phyloP scores from a whole-genome alignment of 2,888 invertebrate species.

The Drosophila fulvimacula region DNA sequence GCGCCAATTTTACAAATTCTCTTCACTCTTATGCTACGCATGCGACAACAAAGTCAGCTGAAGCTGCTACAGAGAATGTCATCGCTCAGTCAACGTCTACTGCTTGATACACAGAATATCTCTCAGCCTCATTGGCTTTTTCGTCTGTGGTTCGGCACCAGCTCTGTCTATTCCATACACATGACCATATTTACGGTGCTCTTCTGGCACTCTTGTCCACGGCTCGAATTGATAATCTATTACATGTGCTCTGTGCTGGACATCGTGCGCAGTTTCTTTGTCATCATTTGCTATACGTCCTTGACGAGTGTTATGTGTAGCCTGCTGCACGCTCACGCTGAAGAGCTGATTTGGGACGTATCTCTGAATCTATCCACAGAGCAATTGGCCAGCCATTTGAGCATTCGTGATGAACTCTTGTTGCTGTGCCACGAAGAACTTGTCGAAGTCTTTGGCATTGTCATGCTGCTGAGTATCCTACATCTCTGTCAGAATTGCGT shows the following conservation, averaged over 20 bases:
- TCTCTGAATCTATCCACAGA: background rate
- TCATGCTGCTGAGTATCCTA: constrained; percentile 12
- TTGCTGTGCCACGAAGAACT: constrained; percentile 29
- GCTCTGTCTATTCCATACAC: background rate
- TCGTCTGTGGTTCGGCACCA: constrained; percentile 15
- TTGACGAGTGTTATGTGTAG: constrained; percentile 11
- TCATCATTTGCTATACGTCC: constrained; percentile 26
- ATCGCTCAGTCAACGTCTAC: background rate
- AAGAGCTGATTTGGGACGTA: background rate
- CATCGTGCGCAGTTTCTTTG: constrained; percentile 13
- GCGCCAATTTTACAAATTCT: constrained; percentile 17
- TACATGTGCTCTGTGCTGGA: constrained; percentile 2
- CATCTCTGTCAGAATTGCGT: constrained; percentile 8
- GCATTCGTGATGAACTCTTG: constrained; percentile 22
- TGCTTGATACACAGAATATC: constrained; percentile 1
- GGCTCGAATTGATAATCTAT: background rate
- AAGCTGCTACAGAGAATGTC: constrained; percentile 16
- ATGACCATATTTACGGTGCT: background rate
- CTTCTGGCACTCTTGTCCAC: constrained; percentile 12
- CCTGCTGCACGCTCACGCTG: constrained; percentile 19
- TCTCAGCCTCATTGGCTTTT: constrained; percentile 3
- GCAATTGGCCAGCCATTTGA: constrained; percentile 3
- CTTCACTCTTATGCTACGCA: constrained; percentile 8
- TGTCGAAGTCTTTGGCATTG: constrained; percentile 16
- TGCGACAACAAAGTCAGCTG: constrained; percentile 10